These are phyloP conservation scores for Orthosia cruda DNA, from an alignment of 2,888 invertebrate species.

Conservation along the genomic window DNA sequence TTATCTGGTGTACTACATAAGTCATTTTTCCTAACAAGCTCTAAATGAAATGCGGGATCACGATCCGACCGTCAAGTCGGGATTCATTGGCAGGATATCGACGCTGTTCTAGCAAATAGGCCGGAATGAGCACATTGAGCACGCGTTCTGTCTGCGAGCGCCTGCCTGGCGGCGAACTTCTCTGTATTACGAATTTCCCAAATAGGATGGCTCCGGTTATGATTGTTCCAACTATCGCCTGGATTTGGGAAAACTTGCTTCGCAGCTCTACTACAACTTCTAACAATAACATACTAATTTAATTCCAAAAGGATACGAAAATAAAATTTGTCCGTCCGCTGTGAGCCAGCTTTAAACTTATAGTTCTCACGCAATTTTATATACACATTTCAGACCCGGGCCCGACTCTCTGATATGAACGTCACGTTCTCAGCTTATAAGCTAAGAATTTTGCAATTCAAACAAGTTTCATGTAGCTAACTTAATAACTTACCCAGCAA, in stretches of 20 bases:
- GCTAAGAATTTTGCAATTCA: constrained; percentile 82
- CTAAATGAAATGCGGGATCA: constrained; percentile 84
- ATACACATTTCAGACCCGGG: constrained; percentile 72
- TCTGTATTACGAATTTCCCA: constrained; percentile 83
- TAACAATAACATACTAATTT: constrained; percentile 63
- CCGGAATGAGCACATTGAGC: constrained; percentile 81
- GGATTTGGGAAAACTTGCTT: constrained; percentile 78
- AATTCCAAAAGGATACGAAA: constrained; percentile 47
- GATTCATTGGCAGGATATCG: constrained; percentile 82
- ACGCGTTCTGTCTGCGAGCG: constrained; percentile 80
- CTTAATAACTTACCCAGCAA: constrained; percentile 77
- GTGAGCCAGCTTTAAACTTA: constrained; percentile 30
- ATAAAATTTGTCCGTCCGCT: constrained; percentile 60
- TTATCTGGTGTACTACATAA: constrained; percentile 58
- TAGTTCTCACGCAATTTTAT: constrained; percentile 68
- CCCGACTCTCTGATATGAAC: constrained; percentile 74
- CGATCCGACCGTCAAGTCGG: constrained; percentile 76
- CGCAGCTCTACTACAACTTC: constrained; percentile 62
- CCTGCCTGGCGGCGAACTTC: constrained; percentile 85
- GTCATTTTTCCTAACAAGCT: constrained; percentile 73
- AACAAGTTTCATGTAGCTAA: constrained; percentile 78
- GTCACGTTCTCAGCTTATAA: constrained; percentile 77
- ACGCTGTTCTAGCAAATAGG: constrained; percentile 82
- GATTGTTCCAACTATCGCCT: constrained; percentile 76
- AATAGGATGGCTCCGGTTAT: constrained; percentile 84